Percentiles rank a stretch among this genome's conserved stretches.
phyloP scores from a whole-genome alignment of 2,888 invertebrate genomes.

The Xestia rhomboidea region DNA sequence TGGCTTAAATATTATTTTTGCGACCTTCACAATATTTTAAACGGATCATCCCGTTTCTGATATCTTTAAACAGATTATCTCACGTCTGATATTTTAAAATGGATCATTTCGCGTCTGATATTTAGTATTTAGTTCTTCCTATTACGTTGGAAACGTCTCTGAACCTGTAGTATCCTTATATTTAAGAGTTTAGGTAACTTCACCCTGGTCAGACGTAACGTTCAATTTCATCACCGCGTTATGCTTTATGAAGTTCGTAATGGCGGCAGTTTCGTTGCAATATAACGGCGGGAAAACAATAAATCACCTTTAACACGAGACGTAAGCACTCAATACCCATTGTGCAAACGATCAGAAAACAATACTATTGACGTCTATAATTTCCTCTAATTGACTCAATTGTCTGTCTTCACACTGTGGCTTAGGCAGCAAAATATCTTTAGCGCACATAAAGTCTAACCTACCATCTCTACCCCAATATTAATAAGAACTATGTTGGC shows the following conservation, averaged over 20 bases:
- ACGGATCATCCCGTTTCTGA: neutral
- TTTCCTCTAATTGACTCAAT: conserved; percentile 70
- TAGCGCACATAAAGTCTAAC: neutral
- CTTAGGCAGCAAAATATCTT: conserved; percentile 29
- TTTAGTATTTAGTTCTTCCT: neutral
- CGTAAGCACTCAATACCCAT: conserved; percentile 45
- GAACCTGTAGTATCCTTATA: conserved; percentile 12
- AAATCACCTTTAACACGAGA: conserved; percentile 35
- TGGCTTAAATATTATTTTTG: neutral
- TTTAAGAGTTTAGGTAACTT: neutral
- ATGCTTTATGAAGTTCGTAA: conserved; percentile 2
- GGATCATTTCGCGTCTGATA: neutral
- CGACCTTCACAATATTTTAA: conserved; percentile 14
- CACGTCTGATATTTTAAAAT: neutral
- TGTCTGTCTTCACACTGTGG: conserved; percentile 65
- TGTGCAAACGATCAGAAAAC: conserved; percentile 53
- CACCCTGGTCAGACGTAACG: neutral
- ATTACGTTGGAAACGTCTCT: neutral
- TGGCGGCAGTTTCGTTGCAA: conserved; percentile 11
- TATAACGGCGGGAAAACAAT: conserved; percentile 33
- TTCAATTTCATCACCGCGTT: neutral
- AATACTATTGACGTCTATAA: conserved; percentile 66
- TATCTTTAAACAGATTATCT: neutral
- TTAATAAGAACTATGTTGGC: conserved; percentile 1
- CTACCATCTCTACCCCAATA: neutral